A percentile compares a stretch with the other conserved stretches of the same genome.
These are phyloP conservation scores for Aphyosemion australe DNA, from an alignment of 2,113 vertebrate species.

Conservation along the genomic window DNA sequence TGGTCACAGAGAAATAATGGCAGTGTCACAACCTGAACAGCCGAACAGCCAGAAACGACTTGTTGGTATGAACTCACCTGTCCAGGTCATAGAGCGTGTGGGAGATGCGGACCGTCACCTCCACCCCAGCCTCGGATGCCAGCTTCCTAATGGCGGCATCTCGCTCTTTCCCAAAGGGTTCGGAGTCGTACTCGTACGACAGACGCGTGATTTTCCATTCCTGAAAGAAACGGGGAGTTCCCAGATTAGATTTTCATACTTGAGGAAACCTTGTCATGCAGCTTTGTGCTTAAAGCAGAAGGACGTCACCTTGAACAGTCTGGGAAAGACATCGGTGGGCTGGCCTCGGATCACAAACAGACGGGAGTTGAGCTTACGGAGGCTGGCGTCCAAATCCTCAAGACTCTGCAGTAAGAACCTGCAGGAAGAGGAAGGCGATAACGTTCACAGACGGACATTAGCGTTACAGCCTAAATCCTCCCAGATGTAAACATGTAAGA, in stretches of 20 bases:
- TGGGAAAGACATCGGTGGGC: conserved; percentile 97
- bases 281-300: neutral
- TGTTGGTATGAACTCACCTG: conserved; percentile 81
- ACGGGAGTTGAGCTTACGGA: conserved; percentile 94
- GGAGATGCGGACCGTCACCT: conserved; percentile 94
- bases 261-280: neutral
- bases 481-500: too few species aligned
- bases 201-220: conserved; percentile 95
- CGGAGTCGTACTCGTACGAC: conserved; percentile 97
- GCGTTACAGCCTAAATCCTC: too few species aligned
- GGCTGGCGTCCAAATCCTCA: conserved; percentile 93
- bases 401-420: conserved; percentile 97
- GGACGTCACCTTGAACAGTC: conserved; percentile 90
- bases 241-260: neutral
- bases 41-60: neutral
- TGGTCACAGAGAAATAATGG: neutral
- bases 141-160: conserved; percentile 97
- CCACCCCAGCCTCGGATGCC: conserved; percentile 94
- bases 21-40: neutral
- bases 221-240: conserved; percentile 68
- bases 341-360: conserved; percentile 97
- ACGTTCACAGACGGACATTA: too few species aligned
- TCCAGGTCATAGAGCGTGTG: conserved; percentile 95
- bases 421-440: conserved; percentile 17
- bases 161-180: conserved; percentile 96